Base-by-base conservation (phyloP, 1,140 invertebrate genomes). In the Anadara kagoshimensis region DNA sequence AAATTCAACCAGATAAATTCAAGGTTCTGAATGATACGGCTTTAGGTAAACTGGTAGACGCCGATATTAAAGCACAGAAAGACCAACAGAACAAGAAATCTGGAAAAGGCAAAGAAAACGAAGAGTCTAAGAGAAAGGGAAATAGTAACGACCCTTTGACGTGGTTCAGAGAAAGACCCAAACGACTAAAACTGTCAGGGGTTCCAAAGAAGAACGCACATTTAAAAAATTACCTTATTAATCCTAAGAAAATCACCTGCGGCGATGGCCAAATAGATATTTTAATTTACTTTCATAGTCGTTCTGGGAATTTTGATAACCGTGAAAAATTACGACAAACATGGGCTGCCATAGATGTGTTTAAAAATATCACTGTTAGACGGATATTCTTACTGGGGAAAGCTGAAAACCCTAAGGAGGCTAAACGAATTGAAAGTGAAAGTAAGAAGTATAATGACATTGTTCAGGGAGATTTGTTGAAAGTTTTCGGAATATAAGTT, bases 271-370 rank as follows among this genome's bases (percentile, higher is more conserved):
- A 26, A 43, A 22, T 56, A 36, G 58, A 70, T 45, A 49, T 70
- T 26, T 41, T 70, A 26, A 45, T 70, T 41, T 70, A 70, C 22
- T 56, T 70, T 14, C 58, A 70, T 22, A 70, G 69, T 26, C 26
- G 43, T n/a, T n/a, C 47, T 24, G n/a, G 20, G 12, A 70, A 70
- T 47, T 29, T 5, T 11, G 16, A 63, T n/a, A 43, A 56, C 14
- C 51, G 69, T 36, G 43, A 70, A 26, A 41, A 26, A 12, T 54
- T 70, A 22, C n/a, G 69, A 57, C 22, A 70, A 43, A 70, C 69
- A 0, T 70, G 36, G 58, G 69, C 14, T 16, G 29, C 49, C 22
- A 14, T 20, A 5, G 20, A 63, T 22, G 64, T 56, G 36, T 70
- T 70, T 51, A 63, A 70, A 57, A 24, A 47, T 29, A 18, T 70